Conservation (phyloP, 2,797 vertebrate species). For the Tapirus indicus region DNA sequence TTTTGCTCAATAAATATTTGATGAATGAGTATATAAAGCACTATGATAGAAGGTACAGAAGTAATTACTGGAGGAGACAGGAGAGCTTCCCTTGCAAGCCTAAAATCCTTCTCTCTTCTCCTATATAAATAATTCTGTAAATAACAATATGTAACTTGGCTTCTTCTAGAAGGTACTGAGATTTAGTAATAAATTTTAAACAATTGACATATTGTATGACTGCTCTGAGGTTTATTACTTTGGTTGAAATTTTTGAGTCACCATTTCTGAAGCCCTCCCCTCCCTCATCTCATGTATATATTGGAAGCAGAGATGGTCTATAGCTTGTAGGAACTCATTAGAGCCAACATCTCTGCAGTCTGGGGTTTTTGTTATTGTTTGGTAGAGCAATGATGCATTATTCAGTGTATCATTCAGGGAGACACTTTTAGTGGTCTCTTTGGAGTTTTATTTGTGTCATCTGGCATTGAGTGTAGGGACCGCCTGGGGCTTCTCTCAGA, state of each 20-base stretch:
- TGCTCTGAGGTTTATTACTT: background rate
- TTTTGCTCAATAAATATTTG: slow-evolving; percentile 42
- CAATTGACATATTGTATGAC: background rate
- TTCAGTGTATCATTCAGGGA: background rate
- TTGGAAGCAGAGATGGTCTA: background rate
- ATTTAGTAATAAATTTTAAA: background rate
- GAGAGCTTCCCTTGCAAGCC: background rate
- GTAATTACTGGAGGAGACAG: slow-evolving; percentile 9
- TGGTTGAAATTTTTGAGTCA: slow-evolving; percentile 21
- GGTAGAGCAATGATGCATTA: background rate
- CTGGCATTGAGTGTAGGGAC: background rate
- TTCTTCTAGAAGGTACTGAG: slow-evolving; percentile 33
- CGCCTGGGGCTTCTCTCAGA: background rate
- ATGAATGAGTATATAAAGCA: slow-evolving; percentile 52
- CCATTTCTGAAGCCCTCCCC: background rate
- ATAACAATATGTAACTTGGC: background rate
- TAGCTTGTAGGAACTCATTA: background rate
- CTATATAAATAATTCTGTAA: slow-evolving; percentile 10
- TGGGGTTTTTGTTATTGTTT: background rate
- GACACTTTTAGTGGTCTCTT: background rate
- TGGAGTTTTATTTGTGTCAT: background rate
- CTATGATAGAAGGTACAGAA: background rate
- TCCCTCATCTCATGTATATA: no score
- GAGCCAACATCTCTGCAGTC: background rate
- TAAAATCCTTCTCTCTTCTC: slow-evolving; percentile 9